Conservation (phyloP, 2,797 vertebrate genomes). For the Alcedo quadribrachys region DNA sequence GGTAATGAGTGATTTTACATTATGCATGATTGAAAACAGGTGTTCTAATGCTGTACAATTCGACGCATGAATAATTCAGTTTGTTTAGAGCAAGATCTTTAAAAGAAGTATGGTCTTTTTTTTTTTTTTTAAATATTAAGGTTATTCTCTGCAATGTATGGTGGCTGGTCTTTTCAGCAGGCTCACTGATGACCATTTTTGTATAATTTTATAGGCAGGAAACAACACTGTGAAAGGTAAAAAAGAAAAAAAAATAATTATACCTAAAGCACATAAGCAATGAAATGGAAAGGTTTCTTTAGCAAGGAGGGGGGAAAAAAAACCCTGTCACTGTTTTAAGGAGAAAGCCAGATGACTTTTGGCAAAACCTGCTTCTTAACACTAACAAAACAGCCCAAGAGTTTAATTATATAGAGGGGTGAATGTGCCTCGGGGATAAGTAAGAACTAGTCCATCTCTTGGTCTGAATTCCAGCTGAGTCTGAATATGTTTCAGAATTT, state of each 20-base stretch:
- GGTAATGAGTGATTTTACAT: constrained; percentile 93
- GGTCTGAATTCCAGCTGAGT: constrained; percentile 72
- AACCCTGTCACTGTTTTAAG: constrained; percentile 74
- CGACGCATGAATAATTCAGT: constrained; percentile 96
- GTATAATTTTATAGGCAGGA: constrained; percentile 72
- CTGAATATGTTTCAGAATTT: constrained; percentile 68
- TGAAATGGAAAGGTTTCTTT: constrained; percentile 77
- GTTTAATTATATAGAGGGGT: constrained; percentile 78
- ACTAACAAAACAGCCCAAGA: constrained; percentile 77
- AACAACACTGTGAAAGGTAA: constrained; percentile 76
- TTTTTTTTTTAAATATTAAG: constrained; percentile 76
- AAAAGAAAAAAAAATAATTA: constrained; percentile 67
- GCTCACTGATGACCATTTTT: constrained; percentile 75
- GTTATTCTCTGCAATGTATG: constrained; percentile 71
- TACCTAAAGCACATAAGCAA: constrained; percentile 71
- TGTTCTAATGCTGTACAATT: constrained; percentile 94
- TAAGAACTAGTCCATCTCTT: constrained; percentile 74
- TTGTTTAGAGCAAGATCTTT: constrained; percentile 89
- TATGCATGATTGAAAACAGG: constrained; percentile 99
- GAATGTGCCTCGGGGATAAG: constrained; percentile 74
- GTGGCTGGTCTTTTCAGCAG: constrained; percentile 72
- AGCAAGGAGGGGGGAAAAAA: constrained; percentile 44
- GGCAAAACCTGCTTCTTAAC: constrained; percentile 75
- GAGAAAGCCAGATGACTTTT: constrained; percentile 78
- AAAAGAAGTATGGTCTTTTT: constrained; percentile 81